Evolutionary conservation across 2,888 invertebrate species (phyloP), one percentile per base, ranked within the genome.

Genomic region (Macrophya annulata): DNA sequence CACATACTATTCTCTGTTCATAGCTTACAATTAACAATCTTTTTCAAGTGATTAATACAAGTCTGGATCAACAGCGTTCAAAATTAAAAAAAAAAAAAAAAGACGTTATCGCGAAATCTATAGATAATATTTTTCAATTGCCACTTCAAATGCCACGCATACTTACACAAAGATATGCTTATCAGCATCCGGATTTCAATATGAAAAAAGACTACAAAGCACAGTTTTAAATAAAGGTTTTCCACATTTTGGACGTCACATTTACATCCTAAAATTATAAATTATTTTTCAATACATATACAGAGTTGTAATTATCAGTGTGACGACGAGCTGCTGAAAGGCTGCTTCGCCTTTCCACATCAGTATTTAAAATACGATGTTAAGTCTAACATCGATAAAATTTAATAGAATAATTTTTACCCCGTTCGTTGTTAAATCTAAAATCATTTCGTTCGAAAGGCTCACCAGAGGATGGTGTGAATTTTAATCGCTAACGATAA

Each of bases 41-140:
- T 17, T 6, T 31, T 68, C 9, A 17, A 15, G 0, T 17, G 25
- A 8, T 37, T 68, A 25, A 9, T 17, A 68, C 4, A 37, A 68
- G 37, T 37, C 6, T 37, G 6, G 37, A 68, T 17, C 15, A 17
- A 15, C 37, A 37, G 17, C 15, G 37, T 15, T 68, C 17, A 37
- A 9, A 17, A 68, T 12, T 17, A 37, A 37, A 25, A 25, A 10
- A 55, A 55, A 17, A 12, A 25, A 62, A 4, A 31, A 31, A 31
- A 31, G 31, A 31, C 62, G 25, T 12, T 51, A n/a, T n/a, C 12
- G 62, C 25, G 17, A 37, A 68, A 6, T 21, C 43, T 40, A 40
- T 71, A 74, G 45, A 45, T 74, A 45, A 74, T 45, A 17, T n/a
- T 43, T 43, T 74, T 21, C 21, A 74, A 74, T 74, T 17, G 21